Evolutionary conservation across 2,888 invertebrate species (phyloP).

Genomic region (Lottia gigantea): DNA sequence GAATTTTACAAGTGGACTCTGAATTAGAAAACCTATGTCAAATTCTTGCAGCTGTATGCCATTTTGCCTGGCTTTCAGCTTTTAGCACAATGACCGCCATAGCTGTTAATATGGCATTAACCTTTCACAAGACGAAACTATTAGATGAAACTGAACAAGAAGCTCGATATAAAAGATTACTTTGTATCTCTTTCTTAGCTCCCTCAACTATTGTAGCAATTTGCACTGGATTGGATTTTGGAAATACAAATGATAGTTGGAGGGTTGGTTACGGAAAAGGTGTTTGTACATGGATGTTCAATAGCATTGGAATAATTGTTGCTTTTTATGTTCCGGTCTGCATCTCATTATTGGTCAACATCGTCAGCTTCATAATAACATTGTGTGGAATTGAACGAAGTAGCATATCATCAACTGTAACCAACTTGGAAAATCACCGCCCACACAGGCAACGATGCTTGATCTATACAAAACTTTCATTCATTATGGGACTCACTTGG

Average conservation of each 20-base stretch:
- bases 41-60: constrained; percentile 20
- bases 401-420: background rate
- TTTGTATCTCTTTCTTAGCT: constrained; percentile 15
- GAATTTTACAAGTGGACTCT: too few relatives aligned
- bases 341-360: constrained; percentile 16
- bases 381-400: constrained; percentile 22
- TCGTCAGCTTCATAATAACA: constrained; percentile 17
- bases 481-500: constrained; percentile 25
- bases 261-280: constrained; percentile 17
- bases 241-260: background rate
- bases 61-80: constrained; percentile 25
- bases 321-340: constrained; percentile 10
- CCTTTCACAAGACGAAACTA: constrained; percentile 18
- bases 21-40: constrained; percentile 12
- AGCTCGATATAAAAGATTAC: constrained; percentile 9
- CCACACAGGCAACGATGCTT: constrained; percentile 14
- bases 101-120: constrained; percentile 30
- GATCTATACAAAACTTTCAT: constrained; percentile 23
- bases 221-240: constrained; percentile 19
- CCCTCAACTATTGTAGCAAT: constrained; percentile 14
- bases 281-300: constrained; percentile 14
- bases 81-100: constrained; percentile 34
- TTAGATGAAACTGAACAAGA: background rate
- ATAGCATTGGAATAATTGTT: constrained; percentile 10
- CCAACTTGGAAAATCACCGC: background rate